A percentile compares a stretch with the other conserved stretches of the same genome.
These are phyloP conservation scores for Ennomos fuscantarius DNA, from an alignment of 2,888 invertebrate genomes.

Conservation along the genomic window DNA sequence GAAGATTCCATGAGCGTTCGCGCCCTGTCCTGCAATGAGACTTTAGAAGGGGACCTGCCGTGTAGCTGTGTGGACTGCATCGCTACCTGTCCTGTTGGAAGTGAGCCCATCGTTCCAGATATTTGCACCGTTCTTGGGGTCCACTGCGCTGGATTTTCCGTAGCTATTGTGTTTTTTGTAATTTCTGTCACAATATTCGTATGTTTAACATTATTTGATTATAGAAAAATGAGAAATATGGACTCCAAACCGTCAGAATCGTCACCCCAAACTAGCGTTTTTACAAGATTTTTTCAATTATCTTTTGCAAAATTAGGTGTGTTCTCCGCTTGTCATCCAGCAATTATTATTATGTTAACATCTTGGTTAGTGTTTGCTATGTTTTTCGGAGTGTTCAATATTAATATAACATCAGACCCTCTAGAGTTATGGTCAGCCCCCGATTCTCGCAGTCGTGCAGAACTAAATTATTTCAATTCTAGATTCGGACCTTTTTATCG, in stretches of 20 bases:
- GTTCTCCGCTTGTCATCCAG: constrained; percentile 88
- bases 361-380: constrained; percentile 86
- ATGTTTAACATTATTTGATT: constrained; percentile 51
- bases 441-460: constrained; percentile 90
- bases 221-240: constrained; percentile 41
- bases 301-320: constrained; percentile 66
- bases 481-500: constrained; percentile 96
- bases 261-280: constrained; percentile 41
- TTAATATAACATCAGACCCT: constrained; percentile 94
- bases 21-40: constrained; percentile 85
- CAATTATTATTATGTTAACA: constrained; percentile 86
- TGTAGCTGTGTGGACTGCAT: constrained; percentile 93
- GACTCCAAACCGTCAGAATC: constrained; percentile 29
- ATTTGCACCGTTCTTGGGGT: constrained; percentile 85
- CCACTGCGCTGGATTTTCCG: constrained; percentile 87
- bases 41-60: constrained; percentile 80
- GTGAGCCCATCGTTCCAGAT: constrained; percentile 68
- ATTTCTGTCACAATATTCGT: constrained; percentile 65
- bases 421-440: constrained; percentile 97
- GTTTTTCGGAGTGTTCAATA: constrained; percentile 87
- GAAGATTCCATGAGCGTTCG: constrained; percentile 72
- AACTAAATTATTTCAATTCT: constrained; percentile 94
- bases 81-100: constrained; percentile 84
- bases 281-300: constrained; percentile 59
- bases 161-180: constrained; percentile 83